Percentiles rank a stretch among this genome's conserved stretches.
phyloP scores from a whole-genome alignment of 2,113 vertebrate genomes.

The Cyprinus carpio region DNA sequence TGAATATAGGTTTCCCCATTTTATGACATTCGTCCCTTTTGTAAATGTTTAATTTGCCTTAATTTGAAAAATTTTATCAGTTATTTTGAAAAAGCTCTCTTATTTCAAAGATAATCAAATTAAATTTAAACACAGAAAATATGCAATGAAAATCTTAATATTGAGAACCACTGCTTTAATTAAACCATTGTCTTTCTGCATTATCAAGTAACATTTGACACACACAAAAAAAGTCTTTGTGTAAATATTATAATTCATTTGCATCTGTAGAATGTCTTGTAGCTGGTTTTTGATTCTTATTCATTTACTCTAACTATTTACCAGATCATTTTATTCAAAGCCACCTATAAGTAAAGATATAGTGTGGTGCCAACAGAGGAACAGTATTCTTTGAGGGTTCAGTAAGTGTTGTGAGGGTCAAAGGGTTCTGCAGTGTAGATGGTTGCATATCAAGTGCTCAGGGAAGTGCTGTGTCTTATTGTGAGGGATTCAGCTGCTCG shows the following conservation, averaged over 20 bases:
- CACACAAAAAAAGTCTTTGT: not conserved
- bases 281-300: too few relatives aligned
- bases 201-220: not conserved
- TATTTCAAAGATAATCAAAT: not conserved
- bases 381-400: too few relatives aligned
- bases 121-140: not conserved
- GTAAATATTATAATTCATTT: not conserved
- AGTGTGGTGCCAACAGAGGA: too few relatives aligned
- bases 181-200: not conserved
- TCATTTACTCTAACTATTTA: not conserved
- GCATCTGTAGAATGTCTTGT: not conserved
- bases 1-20: constrained; percentile 13
- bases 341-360: not conserved
- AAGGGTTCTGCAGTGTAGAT: not conserved
- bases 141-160: not conserved
- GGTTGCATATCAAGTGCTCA: not conserved
- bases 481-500: not conserved
- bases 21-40: not conserved
- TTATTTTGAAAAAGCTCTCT: not conserved
- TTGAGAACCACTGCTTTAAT: not conserved
- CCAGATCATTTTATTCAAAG: not conserved
- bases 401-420: not conserved
- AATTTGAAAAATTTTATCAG: not conserved
- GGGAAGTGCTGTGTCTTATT: not conserved
- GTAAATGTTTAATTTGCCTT: not conserved